These are phyloP conservation scores for Azemiops feae DNA, from an alignment of 2,113 vertebrate genomes.

Conservation along the genomic window DNA sequence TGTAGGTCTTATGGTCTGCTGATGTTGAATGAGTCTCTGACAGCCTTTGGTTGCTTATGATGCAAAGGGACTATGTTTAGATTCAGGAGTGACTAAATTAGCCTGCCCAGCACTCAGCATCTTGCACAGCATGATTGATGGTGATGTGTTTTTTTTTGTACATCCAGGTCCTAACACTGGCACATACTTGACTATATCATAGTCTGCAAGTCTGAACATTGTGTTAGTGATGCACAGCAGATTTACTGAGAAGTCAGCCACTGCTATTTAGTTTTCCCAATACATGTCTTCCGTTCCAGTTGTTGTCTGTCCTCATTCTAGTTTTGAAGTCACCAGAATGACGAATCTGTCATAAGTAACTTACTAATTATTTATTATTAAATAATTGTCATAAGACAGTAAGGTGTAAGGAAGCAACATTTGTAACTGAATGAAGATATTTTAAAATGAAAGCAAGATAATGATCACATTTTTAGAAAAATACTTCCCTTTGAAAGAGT, in stretches of 20 bases:
- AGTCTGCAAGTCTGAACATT: neutral
- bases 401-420: neutral
- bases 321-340: neutral
- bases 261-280: neutral
- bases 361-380: neutral
- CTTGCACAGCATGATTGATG: neutral
- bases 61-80: neutral
- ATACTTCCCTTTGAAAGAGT: neutral
- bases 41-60: neutral
- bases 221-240: neutral
- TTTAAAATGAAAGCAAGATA: neutral
- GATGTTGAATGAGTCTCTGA: neutral
- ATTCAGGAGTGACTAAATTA: neutral
- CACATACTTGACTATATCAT: neutral
- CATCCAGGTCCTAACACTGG: no score
- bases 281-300: neutral
- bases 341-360: neutral
- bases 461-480: neutral
- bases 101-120: neutral
- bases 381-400: neutral
- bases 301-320: neutral
- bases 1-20: neutral
- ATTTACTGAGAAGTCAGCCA: neutral
- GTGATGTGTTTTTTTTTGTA: no score
- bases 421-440: neutral